phyloP scores from a whole-genome alignment of 2,113 vertebrate species.

The Prunella himalayana region DNA sequence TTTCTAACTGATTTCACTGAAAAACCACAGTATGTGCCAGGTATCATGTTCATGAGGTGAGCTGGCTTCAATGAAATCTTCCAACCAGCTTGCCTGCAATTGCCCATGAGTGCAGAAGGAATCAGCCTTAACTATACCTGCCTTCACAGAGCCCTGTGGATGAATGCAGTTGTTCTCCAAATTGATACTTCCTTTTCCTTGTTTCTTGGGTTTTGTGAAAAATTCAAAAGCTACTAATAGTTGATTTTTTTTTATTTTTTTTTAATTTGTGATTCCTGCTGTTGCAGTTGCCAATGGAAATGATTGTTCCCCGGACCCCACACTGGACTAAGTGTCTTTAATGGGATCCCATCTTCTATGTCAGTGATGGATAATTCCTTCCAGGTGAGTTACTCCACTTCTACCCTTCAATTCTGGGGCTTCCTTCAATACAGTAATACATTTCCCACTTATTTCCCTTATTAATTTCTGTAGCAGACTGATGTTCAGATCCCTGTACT shows the following conservation, averaged over 20 bases:
- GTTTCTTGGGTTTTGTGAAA: background rate
- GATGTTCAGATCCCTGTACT: background rate
- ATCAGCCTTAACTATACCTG: background rate
- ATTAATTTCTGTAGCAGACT: background rate
- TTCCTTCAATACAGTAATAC: background rate
- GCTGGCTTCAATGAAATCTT: background rate
- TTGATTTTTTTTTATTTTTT: background rate
- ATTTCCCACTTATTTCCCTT: background rate
- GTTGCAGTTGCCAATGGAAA: background rate
- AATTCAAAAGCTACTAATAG: background rate
- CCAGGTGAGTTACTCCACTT: background rate
- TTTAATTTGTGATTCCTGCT: background rate
- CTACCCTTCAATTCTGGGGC: background rate
- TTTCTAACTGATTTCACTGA: background rate
- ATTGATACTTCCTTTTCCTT: background rate
- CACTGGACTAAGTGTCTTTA: background rate
- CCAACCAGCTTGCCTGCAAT: background rate
- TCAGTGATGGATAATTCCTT: background rate
- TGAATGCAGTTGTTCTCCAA: background rate
- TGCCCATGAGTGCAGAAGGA: background rate
- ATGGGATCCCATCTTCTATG: background rate
- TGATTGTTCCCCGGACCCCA: fast-evolving
- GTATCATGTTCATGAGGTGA: background rate
- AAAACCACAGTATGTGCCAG: background rate
- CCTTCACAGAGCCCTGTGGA: background rate